Conservation (phyloP, 2,888 invertebrate genomes). For the Drosophila borborema region DNA sequence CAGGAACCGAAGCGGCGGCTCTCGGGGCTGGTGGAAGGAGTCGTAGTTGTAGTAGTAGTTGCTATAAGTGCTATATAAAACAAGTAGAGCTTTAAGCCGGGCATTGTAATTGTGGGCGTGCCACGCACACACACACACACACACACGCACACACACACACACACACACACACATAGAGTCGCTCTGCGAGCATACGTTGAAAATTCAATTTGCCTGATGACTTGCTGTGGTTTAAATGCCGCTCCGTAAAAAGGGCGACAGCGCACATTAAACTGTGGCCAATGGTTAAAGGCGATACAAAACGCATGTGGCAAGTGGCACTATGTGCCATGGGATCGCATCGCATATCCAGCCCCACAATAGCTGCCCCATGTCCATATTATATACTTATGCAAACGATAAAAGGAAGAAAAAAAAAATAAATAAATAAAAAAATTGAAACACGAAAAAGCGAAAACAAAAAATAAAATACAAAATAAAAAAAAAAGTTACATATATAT, state of each 20-base stretch:
- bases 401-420: constrained; percentile 30
- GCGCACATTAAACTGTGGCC: constrained; percentile 72
- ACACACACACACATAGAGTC: neutral
- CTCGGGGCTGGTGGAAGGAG: neutral
- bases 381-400: constrained; percentile 72
- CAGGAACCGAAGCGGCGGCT: constrained; percentile 17
- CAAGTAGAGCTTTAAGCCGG: constrained; percentile 57
- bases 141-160: too few relatives aligned
- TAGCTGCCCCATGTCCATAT: constrained; percentile 59
- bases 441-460: constrained; percentile 28
- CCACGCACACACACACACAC: constrained; percentile 11
- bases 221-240: constrained; percentile 79
- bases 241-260: constrained; percentile 68
- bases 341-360: constrained; percentile 24
- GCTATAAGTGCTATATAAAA: constrained; percentile 46
- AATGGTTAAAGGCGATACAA: constrained; percentile 61
- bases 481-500: neutral
- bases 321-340: constrained; percentile 33
- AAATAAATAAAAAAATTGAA: constrained; percentile 13
- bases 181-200: constrained; percentile 77
- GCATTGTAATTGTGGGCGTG: constrained; percentile 59
- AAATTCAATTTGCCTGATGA: constrained; percentile 84
- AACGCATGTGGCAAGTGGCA: constrained; percentile 42
- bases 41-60: constrained; percentile 13
- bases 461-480: constrained; percentile 45